Conservation (phyloP, 2,888 invertebrate genomes). For the Pristionchus arcanus region DNA sequence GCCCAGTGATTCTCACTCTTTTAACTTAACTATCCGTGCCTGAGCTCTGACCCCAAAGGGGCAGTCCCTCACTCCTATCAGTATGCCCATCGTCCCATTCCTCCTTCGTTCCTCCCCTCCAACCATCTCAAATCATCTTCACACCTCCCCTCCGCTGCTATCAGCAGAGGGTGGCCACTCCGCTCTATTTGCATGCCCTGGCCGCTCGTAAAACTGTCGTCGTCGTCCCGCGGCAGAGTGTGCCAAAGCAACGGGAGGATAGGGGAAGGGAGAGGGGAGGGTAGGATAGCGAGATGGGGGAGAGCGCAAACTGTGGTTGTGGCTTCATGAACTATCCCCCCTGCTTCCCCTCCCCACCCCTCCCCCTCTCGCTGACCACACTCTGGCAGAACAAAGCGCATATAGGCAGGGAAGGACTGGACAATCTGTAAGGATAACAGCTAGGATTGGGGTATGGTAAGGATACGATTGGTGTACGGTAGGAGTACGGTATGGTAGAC, state of each 20-base stretch:
- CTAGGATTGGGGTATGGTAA: not conserved
- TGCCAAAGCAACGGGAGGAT: not conserved
- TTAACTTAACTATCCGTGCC: no score
- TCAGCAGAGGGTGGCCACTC: slow-evolving; percentile 35
- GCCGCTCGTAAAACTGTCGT: slow-evolving; percentile 33
- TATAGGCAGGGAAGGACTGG: slow-evolving; percentile 20
- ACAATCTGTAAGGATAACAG: not conserved
- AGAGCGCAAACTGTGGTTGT: slow-evolving; percentile 33
- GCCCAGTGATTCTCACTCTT: no score
- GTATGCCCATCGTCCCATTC: not conserved
- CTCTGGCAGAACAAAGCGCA: slow-evolving; percentile 62
- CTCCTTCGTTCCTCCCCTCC: not conserved
- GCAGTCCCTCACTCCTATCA: not conserved
- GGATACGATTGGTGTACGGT: not conserved
- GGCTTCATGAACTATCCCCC: slow-evolving; percentile 55
- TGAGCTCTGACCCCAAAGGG: not conserved
- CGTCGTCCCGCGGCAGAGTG: not conserved
- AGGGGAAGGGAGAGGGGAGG: not conserved
- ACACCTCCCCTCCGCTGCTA: slow-evolving; percentile 53
- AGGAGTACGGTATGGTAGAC: no score
- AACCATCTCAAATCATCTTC: not conserved
- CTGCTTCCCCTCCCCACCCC: not conserved
- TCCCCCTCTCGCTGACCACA: slow-evolving; percentile 55
- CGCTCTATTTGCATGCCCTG: slow-evolving; percentile 41
- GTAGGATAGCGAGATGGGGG: slow-evolving; percentile 52